These are phyloP conservation scores for Callopanchax toddi DNA, from an alignment of 2,113 vertebrate species.

Conservation along the genomic window DNA sequence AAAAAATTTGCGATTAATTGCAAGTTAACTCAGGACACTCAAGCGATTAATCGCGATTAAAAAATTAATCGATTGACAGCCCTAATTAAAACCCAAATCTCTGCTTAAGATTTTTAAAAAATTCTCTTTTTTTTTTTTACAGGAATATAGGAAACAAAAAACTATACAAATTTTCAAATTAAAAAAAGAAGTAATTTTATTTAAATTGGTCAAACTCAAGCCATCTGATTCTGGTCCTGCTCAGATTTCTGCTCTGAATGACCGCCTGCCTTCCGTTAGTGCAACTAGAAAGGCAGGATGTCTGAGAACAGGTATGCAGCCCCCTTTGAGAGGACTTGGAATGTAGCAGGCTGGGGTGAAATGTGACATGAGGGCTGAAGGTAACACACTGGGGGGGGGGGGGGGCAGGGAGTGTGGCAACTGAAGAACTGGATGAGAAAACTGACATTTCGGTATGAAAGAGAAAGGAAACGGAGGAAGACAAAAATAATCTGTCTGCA, in stretches of 20 bases:
- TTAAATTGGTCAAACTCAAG: too few relatives aligned
- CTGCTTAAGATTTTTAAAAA: too few relatives aligned
- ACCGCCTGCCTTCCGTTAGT: constrained; percentile 10
- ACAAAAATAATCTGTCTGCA: neutral
- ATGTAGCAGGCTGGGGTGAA: constrained; percentile 79
- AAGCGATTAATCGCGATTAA: too few relatives aligned
- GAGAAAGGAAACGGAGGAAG: constrained; percentile 6
- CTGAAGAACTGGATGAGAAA: constrained; percentile 13
- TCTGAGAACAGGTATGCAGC: constrained; percentile 64
- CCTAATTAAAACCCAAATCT: too few relatives aligned
- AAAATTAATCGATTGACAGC: too few relatives aligned
- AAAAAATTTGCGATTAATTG: too few relatives aligned
- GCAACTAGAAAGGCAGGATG: constrained; percentile 32
- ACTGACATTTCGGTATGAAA: too few relatives aligned
- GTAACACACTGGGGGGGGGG: constrained; percentile 64
- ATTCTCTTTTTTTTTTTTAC: too few relatives aligned
- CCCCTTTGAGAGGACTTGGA: constrained; percentile 72
- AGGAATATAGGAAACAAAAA: too few relatives aligned
- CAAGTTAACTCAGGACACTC: too few relatives aligned
- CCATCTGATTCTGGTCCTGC: neutral
- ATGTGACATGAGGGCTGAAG: constrained; percentile 81
- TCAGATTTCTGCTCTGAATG: neutral
- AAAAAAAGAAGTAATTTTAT: too few relatives aligned
- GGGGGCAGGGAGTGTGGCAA: neutral
- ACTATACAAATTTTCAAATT: too few relatives aligned